Evolutionary conservation across 2,113 vertebrate species (phyloP).

Genomic region (Tylochromis polylepis): DNA sequence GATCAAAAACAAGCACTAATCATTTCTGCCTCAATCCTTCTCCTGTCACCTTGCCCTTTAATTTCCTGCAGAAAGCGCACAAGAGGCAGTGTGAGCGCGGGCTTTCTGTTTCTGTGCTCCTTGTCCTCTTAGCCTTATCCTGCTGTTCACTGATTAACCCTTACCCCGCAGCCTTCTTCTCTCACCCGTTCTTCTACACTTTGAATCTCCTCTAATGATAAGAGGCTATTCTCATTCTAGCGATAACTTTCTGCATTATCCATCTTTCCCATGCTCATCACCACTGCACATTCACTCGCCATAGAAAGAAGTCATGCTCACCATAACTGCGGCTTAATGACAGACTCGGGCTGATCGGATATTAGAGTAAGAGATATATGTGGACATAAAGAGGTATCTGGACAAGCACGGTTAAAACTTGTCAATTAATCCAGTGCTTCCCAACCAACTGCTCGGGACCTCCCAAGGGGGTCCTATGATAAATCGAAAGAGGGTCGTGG

Average conservation of each 20-base stretch:
- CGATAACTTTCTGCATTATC: not conserved
- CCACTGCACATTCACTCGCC: not conserved
- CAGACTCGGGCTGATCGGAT: not conserved
- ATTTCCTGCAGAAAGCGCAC: not conserved
- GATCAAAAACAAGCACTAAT: conserved; percentile 9
- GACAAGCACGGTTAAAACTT: not conserved
- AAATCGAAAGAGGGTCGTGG: not conserved
- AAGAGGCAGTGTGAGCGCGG: not conserved
- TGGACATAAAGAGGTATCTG: not conserved
- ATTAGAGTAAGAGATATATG: not conserved
- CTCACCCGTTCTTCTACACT: not conserved
- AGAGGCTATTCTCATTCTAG: not conserved
- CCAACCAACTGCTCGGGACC: not conserved
- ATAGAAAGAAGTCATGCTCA: not conserved
- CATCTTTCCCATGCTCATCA: not conserved
- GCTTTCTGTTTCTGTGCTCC: not conserved
- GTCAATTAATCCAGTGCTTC: not conserved
- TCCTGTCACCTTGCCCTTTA: conserved; percentile 7
- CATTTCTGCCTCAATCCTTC: not conserved
- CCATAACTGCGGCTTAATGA: not conserved
- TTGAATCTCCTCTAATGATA: not conserved
- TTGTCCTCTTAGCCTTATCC: not conserved
- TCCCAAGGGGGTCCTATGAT: not conserved
- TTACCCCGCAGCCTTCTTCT: not conserved
- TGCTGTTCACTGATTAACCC: conserved; percentile 16